These are phyloP conservation scores for Papilio aristodemus DNA, from an alignment of 1,140 invertebrate genomes.

Conservation along the genomic window DNA sequence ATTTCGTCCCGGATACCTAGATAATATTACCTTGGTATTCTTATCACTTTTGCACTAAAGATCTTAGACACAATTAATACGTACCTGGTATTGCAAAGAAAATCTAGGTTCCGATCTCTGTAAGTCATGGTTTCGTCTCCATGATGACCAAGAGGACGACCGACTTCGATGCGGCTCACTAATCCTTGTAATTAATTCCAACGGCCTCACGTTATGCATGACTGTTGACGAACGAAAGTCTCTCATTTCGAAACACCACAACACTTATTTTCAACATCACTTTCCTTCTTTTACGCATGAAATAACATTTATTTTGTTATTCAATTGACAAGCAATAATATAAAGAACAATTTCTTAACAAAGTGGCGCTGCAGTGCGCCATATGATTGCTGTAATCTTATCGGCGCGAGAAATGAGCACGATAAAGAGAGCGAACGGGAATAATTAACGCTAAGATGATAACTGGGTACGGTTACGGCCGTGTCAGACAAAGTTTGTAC, in stretches of 20 bases:
- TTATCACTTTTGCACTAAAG: not conserved
- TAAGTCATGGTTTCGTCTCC: conserved; percentile 49
- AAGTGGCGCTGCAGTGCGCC: conserved; percentile 55
- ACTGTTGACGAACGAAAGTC: conserved; percentile 52
- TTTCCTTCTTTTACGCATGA: conserved; percentile 40
- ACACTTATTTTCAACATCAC: conserved; percentile 59
- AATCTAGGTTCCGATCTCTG: conserved; percentile 59
- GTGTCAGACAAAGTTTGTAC: conserved; percentile 51
- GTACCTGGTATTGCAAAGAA: conserved; percentile 69
- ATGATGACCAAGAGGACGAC: conserved; percentile 63
- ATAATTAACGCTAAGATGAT: conserved; percentile 70
- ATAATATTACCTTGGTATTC: not conserved
- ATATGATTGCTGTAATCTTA: conserved; percentile 76
- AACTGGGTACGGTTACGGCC: conserved; percentile 57
- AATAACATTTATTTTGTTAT: conserved; percentile 25
- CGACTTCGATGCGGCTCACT: conserved; percentile 54
- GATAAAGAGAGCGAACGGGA: conserved; percentile 66
- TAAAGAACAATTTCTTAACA: conserved; percentile 39
- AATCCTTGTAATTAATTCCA: conserved; percentile 45
- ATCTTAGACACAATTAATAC: conserved; percentile 1
- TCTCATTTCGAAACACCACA: conserved; percentile 56
- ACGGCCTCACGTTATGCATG: conserved; percentile 61
- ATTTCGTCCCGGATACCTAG: too few relatives aligned
- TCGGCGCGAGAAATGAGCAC: conserved; percentile 60
- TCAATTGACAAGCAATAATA: conserved; percentile 36